These are phyloP conservation scores for Dendrocopos noguchii DNA, from an alignment of 2,113 vertebrate species.

Conservation along the genomic window DNA sequence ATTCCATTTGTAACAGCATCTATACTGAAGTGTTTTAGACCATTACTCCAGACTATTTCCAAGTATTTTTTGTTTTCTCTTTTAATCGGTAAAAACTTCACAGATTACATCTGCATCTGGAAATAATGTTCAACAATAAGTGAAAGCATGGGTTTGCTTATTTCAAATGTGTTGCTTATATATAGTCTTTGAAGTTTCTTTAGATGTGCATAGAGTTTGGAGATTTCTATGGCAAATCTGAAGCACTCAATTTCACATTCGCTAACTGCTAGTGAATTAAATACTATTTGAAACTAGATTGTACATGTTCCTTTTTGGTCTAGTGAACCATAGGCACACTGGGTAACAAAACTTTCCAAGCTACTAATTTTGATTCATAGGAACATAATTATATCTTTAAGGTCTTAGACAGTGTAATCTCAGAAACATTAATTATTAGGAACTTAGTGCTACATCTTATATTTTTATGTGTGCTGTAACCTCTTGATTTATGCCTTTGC, in stretches of 20 bases:
- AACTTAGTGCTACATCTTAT: slow-evolving; percentile 58
- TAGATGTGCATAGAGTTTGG: not conserved
- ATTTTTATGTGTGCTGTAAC: slow-evolving; percentile 63
- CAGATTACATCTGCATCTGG: not conserved
- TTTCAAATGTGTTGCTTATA: not conserved
- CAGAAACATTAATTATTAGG: slow-evolving; percentile 59
- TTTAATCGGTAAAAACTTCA: not conserved
- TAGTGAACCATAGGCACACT: not conserved
- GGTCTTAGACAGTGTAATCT: slow-evolving; percentile 33
- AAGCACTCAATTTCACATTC: not conserved
- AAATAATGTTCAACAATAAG: not conserved
- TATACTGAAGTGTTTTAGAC: not conserved
- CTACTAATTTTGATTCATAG: slow-evolving; percentile 44
- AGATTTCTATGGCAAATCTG: not conserved
- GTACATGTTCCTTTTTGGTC: not conserved
- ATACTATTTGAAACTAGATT: not conserved
- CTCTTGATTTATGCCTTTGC: slow-evolving; percentile 70
- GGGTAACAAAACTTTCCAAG: not conserved
- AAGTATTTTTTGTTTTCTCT: not conserved
- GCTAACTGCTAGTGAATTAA: not conserved
- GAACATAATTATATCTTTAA: not conserved
- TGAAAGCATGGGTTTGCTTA: not conserved
- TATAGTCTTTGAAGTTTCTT: not conserved
- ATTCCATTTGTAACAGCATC: not conserved
- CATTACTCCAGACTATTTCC: not conserved